Evolutionary conservation across 2,113 vertebrate species (phyloP).

Genomic region (Eretmochelys imbricata): DNA sequence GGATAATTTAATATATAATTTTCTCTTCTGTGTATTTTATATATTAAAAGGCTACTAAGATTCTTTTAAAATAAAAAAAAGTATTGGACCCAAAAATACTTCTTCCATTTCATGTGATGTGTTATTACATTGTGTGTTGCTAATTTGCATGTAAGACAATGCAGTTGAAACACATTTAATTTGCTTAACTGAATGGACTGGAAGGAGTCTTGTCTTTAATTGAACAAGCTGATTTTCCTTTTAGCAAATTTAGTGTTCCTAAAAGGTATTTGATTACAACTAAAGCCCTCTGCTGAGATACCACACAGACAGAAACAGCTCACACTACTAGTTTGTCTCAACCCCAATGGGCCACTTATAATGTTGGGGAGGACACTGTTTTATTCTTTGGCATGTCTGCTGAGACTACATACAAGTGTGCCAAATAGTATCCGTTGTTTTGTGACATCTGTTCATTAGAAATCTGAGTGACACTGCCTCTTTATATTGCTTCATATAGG

Average conservation of each 20-base stretch:
- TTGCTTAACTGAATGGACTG: neutral
- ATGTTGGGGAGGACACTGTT: neutral
- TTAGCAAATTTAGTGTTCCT: neutral
- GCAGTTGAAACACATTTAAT: neutral
- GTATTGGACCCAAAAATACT: neutral
- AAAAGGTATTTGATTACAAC: neutral
- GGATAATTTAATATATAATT: slow-evolving; percentile 33
- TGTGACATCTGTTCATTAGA: neutral
- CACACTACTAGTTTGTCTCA: neutral
- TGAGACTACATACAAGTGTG: rapidly evolving
- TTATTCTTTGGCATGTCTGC: neutral
- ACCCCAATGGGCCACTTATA: neutral
- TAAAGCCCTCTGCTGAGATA: neutral
- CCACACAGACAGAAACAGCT: neutral
- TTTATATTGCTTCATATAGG: neutral
- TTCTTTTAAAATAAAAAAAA: slow-evolving; percentile 13
- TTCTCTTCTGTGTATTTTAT: neutral
- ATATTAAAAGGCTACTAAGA: slow-evolving; percentile 1
- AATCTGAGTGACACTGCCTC: neutral
- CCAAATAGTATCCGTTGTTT: neutral
- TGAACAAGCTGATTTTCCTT: neutral
- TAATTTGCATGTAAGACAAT: neutral
- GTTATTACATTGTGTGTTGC: neutral
- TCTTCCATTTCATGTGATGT: neutral
- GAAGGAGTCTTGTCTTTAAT: neutral